Evolutionary conservation across 2,113 vertebrate genomes (phyloP).

Genomic region (Microcebus griseorufus): DNA sequence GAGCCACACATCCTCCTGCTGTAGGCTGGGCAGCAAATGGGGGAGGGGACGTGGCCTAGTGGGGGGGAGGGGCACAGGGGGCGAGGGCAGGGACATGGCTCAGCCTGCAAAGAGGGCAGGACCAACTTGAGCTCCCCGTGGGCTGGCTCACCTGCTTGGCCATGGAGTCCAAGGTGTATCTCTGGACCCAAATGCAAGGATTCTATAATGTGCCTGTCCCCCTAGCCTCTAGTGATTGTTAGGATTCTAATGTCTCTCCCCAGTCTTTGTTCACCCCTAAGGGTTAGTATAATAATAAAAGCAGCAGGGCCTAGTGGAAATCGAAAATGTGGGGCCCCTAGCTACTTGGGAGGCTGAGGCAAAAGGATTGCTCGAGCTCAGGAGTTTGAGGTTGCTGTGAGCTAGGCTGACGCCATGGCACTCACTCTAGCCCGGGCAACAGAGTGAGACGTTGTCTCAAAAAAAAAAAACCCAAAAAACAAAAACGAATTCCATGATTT

Average conservation of each 20-base stretch:
- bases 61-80: neutral
- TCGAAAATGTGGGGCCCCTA: neutral
- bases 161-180: slow-evolving; percentile 87
- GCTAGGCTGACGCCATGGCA: no score
- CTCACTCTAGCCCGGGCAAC: no score
- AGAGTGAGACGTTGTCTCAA: no score
- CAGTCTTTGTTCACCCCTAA: no score
- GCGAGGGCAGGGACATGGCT: rapidly evolving
- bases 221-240: neutral
- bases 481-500: neutral
- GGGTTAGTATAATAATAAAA: neutral
- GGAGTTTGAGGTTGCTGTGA: no score
- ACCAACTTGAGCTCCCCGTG: neutral
- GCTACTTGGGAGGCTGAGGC: no score
- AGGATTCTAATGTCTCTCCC: neutral
- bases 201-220: neutral
- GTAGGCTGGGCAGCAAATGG: neutral
- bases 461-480: no score
- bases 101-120: neutral
- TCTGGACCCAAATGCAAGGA: neutral
- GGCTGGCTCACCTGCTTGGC: slow-evolving; percentile 91
- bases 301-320: neutral
- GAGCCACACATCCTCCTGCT: neutral
- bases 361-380: no score
- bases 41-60: neutral